Percentiles rank a stretch among this genome's conserved stretches.
Conservation (phyloP, 1,140 invertebrate genomes). For the Cotesia typhae region DNA sequence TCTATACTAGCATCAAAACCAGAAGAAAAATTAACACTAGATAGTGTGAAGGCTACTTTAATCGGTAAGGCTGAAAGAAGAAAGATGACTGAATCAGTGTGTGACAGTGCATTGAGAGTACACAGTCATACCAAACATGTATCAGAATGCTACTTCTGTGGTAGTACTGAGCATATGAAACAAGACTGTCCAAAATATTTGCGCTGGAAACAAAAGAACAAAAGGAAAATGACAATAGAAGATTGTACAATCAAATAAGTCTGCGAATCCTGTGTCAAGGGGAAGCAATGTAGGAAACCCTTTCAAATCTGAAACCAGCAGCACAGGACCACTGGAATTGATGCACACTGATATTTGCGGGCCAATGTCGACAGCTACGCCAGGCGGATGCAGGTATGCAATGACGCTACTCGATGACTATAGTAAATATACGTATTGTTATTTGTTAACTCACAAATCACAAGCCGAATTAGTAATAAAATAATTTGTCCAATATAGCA, state of each 20-base stretch:
- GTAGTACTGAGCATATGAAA: neutral
- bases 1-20: neutral
- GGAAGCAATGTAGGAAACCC: too few relatives aligned
- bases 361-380: too few relatives aligned
- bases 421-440: neutral
- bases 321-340: too few relatives aligned
- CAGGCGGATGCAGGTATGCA: neutral
- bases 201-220: too few relatives aligned
- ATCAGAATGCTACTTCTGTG: constrained; percentile 8
- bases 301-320: too few relatives aligned
- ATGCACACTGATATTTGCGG: too few relatives aligned
- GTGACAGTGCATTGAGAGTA: constrained; percentile 10
- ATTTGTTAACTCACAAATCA: neutral
- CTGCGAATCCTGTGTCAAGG: too few relatives aligned
- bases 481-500: neutral
- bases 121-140: neutral
- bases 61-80: constrained; percentile 1
- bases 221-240: too few relatives aligned
- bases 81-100: neutral
- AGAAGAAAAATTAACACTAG: neutral
- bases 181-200: neutral
- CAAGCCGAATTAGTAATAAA: neutral
- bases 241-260: too few relatives aligned
- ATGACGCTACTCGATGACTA: neutral
- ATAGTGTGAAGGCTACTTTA: constrained; percentile 1